A percentile compares a stretch with the other conserved stretches of the same genome.
phyloP scores from a whole-genome alignment of 2,888 invertebrate genomes.

The Eupeodes latifasciatus region DNA sequence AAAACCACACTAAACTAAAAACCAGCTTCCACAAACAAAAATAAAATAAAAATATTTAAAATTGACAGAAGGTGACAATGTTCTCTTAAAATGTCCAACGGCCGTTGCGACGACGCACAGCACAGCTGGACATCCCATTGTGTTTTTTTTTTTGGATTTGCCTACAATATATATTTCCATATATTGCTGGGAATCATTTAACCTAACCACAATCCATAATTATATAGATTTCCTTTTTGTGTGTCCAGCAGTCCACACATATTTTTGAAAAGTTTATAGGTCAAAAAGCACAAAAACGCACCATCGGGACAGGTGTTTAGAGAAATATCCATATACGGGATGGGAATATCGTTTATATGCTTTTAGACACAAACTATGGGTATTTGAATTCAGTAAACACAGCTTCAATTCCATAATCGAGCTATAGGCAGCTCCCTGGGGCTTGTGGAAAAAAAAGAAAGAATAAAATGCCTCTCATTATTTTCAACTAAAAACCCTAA shows the following conservation, averaged over 20 bases:
- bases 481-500: background rate
- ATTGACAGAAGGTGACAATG: conserved; percentile 10
- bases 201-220: conserved; percentile 19
- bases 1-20: background rate
- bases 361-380: conserved; percentile 32
- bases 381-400: background rate
- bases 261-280: conserved; percentile 44
- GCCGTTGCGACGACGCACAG: no score
- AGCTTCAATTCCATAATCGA: background rate
- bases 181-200: conserved; percentile 7
- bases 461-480: conserved; percentile 7
- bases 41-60: background rate
- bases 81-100: background rate
- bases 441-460: no score
- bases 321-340: conserved; percentile 5
- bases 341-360: background rate
- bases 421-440: background rate
- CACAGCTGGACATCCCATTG: conserved; percentile 16
- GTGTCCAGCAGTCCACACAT: background rate
- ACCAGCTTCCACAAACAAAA: conserved; percentile 6
- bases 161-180: background rate
- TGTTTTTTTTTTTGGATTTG: conserved; percentile 20
- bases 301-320: conserved; percentile 14
- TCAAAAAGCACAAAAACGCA: conserved; percentile 9
- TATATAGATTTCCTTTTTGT: conserved; percentile 36